Conservation (phyloP, 2,113 vertebrate species). For the Pseudonaja textilis region DNA sequence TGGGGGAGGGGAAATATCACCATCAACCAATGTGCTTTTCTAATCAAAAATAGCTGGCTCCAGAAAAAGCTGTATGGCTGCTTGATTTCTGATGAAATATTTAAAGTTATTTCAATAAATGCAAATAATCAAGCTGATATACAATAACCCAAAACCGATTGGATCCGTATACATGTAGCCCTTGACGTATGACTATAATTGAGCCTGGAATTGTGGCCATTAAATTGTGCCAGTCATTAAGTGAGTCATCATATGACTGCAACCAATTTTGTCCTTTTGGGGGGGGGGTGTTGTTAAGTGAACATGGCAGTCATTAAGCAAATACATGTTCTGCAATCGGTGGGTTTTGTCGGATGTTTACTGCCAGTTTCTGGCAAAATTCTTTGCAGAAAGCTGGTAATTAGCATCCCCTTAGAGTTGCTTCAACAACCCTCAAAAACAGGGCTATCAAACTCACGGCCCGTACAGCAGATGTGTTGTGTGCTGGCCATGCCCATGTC, state of each 20-base stretch:
- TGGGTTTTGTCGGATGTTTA: not conserved
- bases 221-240: not conserved
- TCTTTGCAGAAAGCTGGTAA: too few species aligned
- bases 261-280: not conserved
- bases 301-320: not conserved
- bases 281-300: not conserved
- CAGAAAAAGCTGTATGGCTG: conserved; percentile 62
- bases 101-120: conserved; percentile 61
- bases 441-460: too few species aligned
- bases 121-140: conserved; percentile 62
- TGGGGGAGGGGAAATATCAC: conserved; percentile 40
- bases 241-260: not conserved
- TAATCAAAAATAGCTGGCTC: conserved; percentile 66
- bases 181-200: not conserved
- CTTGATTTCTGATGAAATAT: conserved; percentile 62
- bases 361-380: not conserved
- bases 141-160: conserved; percentile 51
- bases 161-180: not conserved
- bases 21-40: conserved; percentile 66
- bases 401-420: too few species aligned
- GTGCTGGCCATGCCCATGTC: too few species aligned
- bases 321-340: not conserved
- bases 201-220: not conserved
- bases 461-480: too few species aligned
- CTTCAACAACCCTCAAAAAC: too few species aligned